Evolutionary conservation across 2,797 vertebrate genomes (phyloP), one percentile per base, ranked within the genome.

Genomic region (Sibirionetta formosa): DNA sequence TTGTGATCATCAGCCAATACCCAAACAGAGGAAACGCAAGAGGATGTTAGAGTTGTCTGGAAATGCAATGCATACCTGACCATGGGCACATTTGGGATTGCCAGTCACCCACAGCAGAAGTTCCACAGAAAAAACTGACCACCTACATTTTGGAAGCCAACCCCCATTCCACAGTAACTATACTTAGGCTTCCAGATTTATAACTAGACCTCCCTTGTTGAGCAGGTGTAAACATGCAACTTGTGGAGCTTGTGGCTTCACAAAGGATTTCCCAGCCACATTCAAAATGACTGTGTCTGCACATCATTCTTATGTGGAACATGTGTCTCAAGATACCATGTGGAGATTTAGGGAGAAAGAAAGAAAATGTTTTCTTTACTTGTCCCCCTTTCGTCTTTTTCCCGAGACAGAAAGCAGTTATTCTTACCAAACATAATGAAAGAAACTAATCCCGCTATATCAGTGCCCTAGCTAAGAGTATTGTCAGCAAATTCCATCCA

Each of bases 401-500:
- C 3, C 26, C 54, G 57, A 61, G 63, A 63, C 29, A 65, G 33
- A 65, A 93, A 94, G 82, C 6, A 58, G 51, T 88, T 71, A 48
- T 93, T 90, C 70, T 90, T 63, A 75, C 50, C 71, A 92, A 82
- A 77, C 31, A 24, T 75, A 81, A 91, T 76, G 63, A 82, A 75
- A 86, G 69, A 97, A 96, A 94, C 19, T 68, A 87, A 85, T 90
- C 91, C 68, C 54, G 50, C 66, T 87, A 8, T 86, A 88, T 90
- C 65, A 23, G 31, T 93, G 56, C 71, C 44, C 33, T 80, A 73
- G 60, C 81, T 90, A 68, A 89, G 54, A 90, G 58, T 78, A 88
- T 78, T 95, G 95, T 95, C 95, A 97, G 93, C 91, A 94, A 90
- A 94, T 96, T 96, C 89, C 73, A 64, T 75, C 68, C 77, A 57